Conservation (phyloP, 1,140 invertebrate genomes). For the Gryon sp. region DNA sequence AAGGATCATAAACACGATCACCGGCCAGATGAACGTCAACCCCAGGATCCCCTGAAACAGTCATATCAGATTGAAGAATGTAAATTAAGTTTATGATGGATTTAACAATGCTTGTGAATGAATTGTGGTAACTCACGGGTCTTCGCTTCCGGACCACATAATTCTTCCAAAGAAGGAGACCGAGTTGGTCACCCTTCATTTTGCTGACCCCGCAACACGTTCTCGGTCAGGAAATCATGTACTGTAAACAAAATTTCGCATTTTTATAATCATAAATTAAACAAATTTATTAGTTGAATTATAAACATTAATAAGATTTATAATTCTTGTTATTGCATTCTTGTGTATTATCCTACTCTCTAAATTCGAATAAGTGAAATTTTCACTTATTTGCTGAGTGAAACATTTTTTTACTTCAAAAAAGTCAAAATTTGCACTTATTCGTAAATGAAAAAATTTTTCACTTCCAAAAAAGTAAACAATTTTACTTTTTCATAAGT, state of each 20-base stretch:
- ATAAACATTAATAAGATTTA: too few relatives aligned
- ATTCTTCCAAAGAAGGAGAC: constrained; percentile 83
- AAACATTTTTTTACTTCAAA: too few relatives aligned
- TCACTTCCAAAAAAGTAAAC: too few relatives aligned
- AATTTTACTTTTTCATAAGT: too few relatives aligned
- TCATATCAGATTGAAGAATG: constrained; percentile 1
- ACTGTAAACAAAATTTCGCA: constrained; percentile 26
- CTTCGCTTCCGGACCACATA: constrained; percentile 81
- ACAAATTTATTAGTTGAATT: background rate
- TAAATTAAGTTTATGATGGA: constrained; percentile 14
- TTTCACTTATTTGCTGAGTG: too few relatives aligned
- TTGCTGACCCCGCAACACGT: constrained; percentile 35
- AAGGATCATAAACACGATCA: constrained; percentile 78
- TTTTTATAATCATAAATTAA: background rate
- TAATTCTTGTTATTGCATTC: too few relatives aligned
- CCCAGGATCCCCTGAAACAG: constrained; percentile 80
- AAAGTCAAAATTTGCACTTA: too few relatives aligned
- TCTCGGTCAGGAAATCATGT: constrained; percentile 46
- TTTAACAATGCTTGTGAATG: constrained; percentile 15
- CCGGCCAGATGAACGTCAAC: constrained; percentile 80
- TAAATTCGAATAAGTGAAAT: too few relatives aligned
- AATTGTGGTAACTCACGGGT: constrained; percentile 73
- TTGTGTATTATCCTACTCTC: too few relatives aligned
- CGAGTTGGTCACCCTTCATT: constrained; percentile 78
- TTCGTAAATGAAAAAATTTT: too few relatives aligned